Conservation (phyloP, 2,888 invertebrate genomes). For the Phorcus lineatus region DNA sequence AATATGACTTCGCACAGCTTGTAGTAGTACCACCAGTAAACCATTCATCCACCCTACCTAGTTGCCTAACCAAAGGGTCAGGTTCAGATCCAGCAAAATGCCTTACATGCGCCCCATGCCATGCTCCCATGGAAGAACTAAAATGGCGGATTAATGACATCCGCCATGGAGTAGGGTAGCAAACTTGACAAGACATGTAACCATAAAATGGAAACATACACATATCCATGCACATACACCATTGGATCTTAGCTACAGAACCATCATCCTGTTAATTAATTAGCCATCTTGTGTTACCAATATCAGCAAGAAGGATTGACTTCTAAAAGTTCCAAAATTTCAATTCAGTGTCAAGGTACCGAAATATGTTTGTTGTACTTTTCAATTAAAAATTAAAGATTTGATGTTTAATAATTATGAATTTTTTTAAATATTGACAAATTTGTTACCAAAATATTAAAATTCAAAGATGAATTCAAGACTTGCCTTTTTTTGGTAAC, state of each 20-base stretch:
- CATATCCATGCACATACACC: slow-evolving; percentile 18
- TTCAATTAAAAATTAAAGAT: no score
- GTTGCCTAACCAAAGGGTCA: background rate
- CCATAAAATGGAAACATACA: slow-evolving; percentile 9
- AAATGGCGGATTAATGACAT: background rate
- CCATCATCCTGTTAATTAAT: background rate
- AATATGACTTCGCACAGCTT: slow-evolving; percentile 18
- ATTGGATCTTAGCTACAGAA: background rate
- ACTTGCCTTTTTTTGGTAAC: no score
- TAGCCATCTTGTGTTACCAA: no score
- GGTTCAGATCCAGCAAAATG: slow-evolving; percentile 4
- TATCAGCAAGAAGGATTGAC: no score
- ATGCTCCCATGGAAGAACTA: slow-evolving; percentile 23
- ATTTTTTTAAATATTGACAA: background rate
- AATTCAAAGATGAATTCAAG: no score
- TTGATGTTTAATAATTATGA: no score
- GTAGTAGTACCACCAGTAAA: slow-evolving; percentile 8
- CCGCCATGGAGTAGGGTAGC: slow-evolving; percentile 20
- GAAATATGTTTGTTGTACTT: no score
- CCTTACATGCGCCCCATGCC: slow-evolving; percentile 15
- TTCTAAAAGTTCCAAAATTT: no score
- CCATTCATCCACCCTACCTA: slow-evolving; percentile 6
- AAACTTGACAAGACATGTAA: slow-evolving; percentile 21
- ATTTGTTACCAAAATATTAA: background rate
- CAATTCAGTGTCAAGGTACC: no score